These are phyloP conservation scores for Dorcus hopei DNA, from an alignment of 2,888 invertebrate genomes.

Conservation along the genomic window DNA sequence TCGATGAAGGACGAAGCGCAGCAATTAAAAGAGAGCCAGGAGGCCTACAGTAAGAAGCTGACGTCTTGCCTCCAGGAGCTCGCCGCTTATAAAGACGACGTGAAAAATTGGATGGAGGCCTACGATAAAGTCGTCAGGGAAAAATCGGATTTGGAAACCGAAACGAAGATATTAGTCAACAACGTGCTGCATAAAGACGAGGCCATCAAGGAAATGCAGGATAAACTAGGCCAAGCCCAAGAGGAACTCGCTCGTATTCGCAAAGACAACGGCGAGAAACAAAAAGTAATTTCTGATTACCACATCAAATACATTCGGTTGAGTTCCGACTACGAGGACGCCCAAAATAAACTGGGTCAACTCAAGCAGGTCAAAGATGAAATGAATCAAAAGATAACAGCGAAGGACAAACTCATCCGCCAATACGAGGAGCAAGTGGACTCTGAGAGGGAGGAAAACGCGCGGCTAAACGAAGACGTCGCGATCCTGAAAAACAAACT, in stretches of 20 bases:
- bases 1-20: no score
- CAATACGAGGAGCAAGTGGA: slow-evolving; percentile 20
- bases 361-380: slow-evolving; percentile 12
- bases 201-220: not conserved
- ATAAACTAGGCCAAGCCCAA: not conserved
- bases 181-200: not conserved
- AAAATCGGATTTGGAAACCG: not conserved
- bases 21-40: no score
- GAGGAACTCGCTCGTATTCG: not conserved
- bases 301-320: no score
- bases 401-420: slow-evolving; percentile 11
- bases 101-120: not conserved
- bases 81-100: not conserved
- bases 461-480: slow-evolving; percentile 3
- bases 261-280: no score
- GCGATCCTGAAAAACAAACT: not conserved
- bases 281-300: no score
- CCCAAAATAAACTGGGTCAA: slow-evolving; percentile 3
- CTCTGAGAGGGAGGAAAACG: slow-evolving; percentile 17
- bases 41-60: no score
- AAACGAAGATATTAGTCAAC: not conserved
- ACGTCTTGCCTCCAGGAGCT: no score
- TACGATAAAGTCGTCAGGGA: not conserved
- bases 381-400: slow-evolving; percentile 13
- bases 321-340: not conserved